A percentile compares a stretch with the other conserved stretches of the same genome.
phyloP scores from a whole-genome alignment of 2,888 invertebrate species.

The Spilosoma lubricipeda region DNA sequence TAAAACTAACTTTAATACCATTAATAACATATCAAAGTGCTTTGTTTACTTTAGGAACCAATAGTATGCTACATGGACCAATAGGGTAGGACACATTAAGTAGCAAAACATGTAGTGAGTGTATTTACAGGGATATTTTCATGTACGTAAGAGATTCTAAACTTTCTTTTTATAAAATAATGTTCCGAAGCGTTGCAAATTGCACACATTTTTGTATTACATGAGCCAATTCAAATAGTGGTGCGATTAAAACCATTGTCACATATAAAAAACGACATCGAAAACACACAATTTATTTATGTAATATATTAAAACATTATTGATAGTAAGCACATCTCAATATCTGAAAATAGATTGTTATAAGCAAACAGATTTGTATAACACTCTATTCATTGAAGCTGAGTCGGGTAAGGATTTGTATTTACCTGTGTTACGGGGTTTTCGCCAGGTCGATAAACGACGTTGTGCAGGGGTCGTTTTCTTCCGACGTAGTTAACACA shows the following conservation, averaged over 20 bases:
- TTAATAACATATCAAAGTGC: constrained; percentile 47
- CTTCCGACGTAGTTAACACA: constrained; percentile 98
- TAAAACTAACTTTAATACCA: constrained; percentile 34
- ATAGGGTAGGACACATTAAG: constrained; percentile 46
- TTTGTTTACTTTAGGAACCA: constrained; percentile 37
- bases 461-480: constrained; percentile 95
- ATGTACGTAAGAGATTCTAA: constrained; percentile 27
- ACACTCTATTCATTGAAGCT: constrained; percentile 33
- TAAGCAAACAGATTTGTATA: constrained; percentile 21
- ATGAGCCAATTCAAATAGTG: constrained; percentile 30
- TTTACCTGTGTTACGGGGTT: constrained; percentile 96
- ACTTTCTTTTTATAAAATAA: constrained; percentile 17
- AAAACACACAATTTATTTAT: constrained; percentile 44
- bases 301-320: constrained; percentile 23
- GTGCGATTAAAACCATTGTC: constrained; percentile 25
- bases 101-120: constrained; percentile 45
- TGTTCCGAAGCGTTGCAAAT: constrained; percentile 22
- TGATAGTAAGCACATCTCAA: constrained; percentile 22
- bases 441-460: constrained; percentile 95
- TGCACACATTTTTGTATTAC: constrained; percentile 10
- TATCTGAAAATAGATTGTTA: constrained; percentile 28
- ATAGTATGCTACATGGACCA: constrained; percentile 48
- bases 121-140: constrained; percentile 47
- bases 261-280: constrained; percentile 59
- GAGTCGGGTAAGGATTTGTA: constrained; percentile 33